Conservation (phyloP, 2,113 vertebrate genomes). For the Pundamilia nyererei region DNA sequence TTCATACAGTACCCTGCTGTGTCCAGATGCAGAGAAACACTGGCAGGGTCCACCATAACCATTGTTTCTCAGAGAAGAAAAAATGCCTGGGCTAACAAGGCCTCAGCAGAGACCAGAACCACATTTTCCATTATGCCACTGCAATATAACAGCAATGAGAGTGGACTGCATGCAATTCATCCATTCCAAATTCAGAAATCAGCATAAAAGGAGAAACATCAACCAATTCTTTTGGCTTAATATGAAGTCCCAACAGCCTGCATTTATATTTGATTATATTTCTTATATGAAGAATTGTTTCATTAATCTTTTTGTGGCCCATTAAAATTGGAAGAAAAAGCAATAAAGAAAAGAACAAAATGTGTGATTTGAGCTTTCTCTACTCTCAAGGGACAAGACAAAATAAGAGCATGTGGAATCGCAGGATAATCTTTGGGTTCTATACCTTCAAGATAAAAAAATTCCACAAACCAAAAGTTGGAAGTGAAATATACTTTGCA, state of each 20-base stretch:
- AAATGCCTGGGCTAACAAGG: neutral
- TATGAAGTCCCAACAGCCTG: neutral
- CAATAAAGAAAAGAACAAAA: neutral
- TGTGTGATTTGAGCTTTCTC: neutral
- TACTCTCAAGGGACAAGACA: neutral
- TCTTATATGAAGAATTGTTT: neutral
- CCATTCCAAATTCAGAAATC: neutral
- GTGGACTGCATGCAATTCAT: neutral
- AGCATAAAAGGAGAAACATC: neutral
- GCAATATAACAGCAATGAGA: neutral
- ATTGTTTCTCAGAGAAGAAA: neutral
- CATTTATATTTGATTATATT: neutral
- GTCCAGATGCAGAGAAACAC: conserved; percentile 8
- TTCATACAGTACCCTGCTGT: neutral
- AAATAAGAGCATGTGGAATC: neutral
- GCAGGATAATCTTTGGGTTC: neutral
- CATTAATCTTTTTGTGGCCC: neutral
- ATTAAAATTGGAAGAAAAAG: neutral
- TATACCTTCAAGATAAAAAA: neutral
- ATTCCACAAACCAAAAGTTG: neutral
- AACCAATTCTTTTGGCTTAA: neutral
- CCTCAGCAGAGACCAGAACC: neutral
- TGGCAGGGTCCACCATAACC: neutral
- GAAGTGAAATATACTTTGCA: neutral
- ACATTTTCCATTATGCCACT: neutral